phyloP scores from a whole-genome alignment of 37 sponge, comb jelly and placozoan species.

The Ianthella basta region DNA sequence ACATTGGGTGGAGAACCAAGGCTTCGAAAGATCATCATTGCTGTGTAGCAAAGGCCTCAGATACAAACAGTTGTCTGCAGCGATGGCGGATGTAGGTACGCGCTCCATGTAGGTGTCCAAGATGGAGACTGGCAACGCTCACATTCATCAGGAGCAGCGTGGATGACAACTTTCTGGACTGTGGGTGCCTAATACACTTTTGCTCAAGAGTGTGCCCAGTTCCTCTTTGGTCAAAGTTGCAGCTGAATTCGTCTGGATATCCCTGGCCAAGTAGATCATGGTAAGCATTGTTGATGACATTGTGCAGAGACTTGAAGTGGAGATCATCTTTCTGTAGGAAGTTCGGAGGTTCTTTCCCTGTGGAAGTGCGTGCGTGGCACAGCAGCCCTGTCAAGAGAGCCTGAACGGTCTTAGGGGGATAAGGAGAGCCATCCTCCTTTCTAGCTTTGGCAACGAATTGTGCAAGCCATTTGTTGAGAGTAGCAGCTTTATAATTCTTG shows the following conservation, averaged over 20 bases:
- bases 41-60: neutral
- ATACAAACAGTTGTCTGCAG: neutral
- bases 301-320: constrained; percentile 20
- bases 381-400: neutral
- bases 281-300: constrained; percentile 20
- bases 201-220: too few species aligned
- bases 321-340: constrained; percentile 13
- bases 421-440: neutral
- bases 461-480: constrained; percentile 18
- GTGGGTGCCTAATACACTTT: too few species aligned
- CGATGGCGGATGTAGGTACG: neutral
- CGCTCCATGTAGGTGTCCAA: constrained; percentile 3
- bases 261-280: constrained; percentile 3
- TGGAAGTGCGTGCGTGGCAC: neutral
- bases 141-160: neutral
- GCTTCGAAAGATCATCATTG: neutral
- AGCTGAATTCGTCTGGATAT: too few species aligned
- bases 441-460: constrained; percentile 11
- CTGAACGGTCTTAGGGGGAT: constrained; percentile 15
- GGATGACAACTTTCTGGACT: neutral
- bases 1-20: constrained; percentile 3
- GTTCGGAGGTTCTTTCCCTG: neutral
- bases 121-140: constrained; percentile 12
- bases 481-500: neutral
- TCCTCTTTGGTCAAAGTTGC: too few species aligned